phyloP scores from a whole-genome alignment of 1,140 invertebrate species.

The Bombus affinis region DNA sequence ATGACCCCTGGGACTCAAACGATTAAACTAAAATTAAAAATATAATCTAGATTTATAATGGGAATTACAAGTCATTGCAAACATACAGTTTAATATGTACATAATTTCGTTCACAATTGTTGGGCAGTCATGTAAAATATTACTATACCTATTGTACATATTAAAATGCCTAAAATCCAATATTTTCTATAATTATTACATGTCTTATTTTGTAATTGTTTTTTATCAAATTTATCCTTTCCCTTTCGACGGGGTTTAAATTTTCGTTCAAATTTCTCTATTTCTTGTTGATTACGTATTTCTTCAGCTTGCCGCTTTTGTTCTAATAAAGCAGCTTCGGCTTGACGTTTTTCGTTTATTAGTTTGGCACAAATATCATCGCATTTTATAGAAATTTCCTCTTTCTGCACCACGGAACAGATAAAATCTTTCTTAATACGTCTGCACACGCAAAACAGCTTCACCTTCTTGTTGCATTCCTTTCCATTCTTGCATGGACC shows the following conservation, averaged over 20 bases:
- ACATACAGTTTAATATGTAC: not conserved
- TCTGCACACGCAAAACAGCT: slow-evolving; percentile 90
- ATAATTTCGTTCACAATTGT: not conserved
- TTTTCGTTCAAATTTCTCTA: slow-evolving; percentile 89
- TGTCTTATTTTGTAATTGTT: not conserved
- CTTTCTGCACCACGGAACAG: slow-evolving; percentile 85
- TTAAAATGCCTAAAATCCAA: slow-evolving; percentile 39
- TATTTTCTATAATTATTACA: slow-evolving; percentile 11
- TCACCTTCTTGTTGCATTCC: slow-evolving; percentile 90
- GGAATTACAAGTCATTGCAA: not conserved
- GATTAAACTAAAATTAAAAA: slow-evolving; percentile 3
- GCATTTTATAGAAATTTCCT: slow-evolving; percentile 84
- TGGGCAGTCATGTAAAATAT: slow-evolving; percentile 21
- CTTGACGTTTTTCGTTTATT: slow-evolving; percentile 82
- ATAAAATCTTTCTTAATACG: slow-evolving; percentile 90
- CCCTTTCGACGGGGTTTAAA: slow-evolving; percentile 85
- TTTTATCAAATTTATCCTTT: slow-evolving; percentile 72
- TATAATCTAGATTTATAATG: not conserved
- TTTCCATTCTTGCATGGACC: slow-evolving; percentile 77
- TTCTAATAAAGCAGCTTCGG: slow-evolving; percentile 82
- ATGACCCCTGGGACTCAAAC: too few relatives aligned
- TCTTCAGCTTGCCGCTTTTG: slow-evolving; percentile 85
- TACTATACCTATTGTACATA: slow-evolving; percentile 37
- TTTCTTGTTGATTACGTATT: slow-evolving; percentile 86
- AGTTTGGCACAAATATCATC: slow-evolving; percentile 85